A percentile compares a stretch with the other conserved stretches of the same genome.
Conservation (phyloP, 2,797 vertebrate genomes). For the Sebastes jordani region DNA sequence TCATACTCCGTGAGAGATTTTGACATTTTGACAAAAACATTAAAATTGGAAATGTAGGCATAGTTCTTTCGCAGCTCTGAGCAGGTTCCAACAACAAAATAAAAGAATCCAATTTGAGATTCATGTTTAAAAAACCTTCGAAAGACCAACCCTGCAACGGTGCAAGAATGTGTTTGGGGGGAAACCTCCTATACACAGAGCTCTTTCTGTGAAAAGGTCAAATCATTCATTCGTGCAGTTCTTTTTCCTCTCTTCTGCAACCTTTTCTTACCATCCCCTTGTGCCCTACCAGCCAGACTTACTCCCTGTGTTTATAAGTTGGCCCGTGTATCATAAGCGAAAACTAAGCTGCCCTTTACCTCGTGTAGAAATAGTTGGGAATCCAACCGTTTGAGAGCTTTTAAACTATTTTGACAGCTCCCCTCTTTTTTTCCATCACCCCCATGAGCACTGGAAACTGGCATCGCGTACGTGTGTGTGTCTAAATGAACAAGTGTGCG, state of each 20-base stretch:
- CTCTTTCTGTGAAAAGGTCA: slow-evolving; percentile 84
- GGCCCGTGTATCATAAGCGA: slow-evolving; percentile 76
- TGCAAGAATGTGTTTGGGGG: slow-evolving; percentile 71
- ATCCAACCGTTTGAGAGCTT: slow-evolving; percentile 75
- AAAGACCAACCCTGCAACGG: slow-evolving; percentile 62
- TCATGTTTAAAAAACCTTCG: slow-evolving; percentile 55
- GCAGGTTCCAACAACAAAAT: slow-evolving; percentile 21
- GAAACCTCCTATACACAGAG: slow-evolving; percentile 77
- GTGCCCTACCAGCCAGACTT: slow-evolving; percentile 72
- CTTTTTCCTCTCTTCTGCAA: slow-evolving; percentile 76
- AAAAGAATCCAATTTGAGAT: slow-evolving; percentile 45
- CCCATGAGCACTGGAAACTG: slow-evolving; percentile 77
- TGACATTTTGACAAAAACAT: background rate
- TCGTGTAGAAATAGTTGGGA: slow-evolving; percentile 79
- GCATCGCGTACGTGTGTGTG: slow-evolving; percentile 51
- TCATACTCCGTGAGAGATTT: background rate
- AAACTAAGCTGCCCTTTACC: slow-evolving; percentile 79
- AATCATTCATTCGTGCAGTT: slow-evolving; percentile 79
- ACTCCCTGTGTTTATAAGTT: slow-evolving; percentile 78
- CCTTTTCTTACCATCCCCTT: slow-evolving; percentile 75
- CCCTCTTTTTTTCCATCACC: slow-evolving; percentile 73
- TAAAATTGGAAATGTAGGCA: background rate
- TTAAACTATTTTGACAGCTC: slow-evolving; percentile 82
- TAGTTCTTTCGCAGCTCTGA: background rate
- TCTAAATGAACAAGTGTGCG: slow-evolving; percentile 70